phyloP scores from a whole-genome alignment of 2,888 invertebrate species.

The Cheilosia scutellata region DNA sequence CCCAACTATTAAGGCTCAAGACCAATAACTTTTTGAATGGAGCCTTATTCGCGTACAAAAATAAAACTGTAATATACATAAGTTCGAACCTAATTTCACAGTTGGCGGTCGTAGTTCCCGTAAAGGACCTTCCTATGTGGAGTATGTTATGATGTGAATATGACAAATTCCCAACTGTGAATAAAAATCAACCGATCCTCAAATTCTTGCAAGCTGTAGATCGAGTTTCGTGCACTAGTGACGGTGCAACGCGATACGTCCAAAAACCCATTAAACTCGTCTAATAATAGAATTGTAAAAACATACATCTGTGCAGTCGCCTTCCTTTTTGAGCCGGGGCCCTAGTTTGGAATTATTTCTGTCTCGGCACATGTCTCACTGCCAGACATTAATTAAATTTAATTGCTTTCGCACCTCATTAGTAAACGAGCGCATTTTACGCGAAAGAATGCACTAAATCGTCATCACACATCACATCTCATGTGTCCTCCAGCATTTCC shows the following conservation, averaged over 20 bases:
- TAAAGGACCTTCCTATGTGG: no score
- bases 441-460: slow-evolving; percentile 56
- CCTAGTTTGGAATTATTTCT: slow-evolving; percentile 31
- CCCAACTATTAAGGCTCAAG: no score
- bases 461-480: slow-evolving; percentile 49
- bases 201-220: neutral
- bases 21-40: no score
- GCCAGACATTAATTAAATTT: slow-evolving; percentile 66
- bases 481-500: slow-evolving; percentile 52
- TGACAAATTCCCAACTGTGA: no score
- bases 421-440: slow-evolving; percentile 28
- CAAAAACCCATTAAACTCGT: neutral
- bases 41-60: no score
- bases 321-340: slow-evolving; percentile 11
- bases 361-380: slow-evolving; percentile 18
- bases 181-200: no score
- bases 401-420: slow-evolving; percentile 72
- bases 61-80: no score
- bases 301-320: neutral
- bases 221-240: no score
- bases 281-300: neutral
- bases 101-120: no score
- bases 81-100: no score
- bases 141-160: no score
- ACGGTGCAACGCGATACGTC: neutral